These are phyloP conservation scores for Epinotia demarniana DNA, from an alignment of 2,888 invertebrate species.

Conservation along the genomic window DNA sequence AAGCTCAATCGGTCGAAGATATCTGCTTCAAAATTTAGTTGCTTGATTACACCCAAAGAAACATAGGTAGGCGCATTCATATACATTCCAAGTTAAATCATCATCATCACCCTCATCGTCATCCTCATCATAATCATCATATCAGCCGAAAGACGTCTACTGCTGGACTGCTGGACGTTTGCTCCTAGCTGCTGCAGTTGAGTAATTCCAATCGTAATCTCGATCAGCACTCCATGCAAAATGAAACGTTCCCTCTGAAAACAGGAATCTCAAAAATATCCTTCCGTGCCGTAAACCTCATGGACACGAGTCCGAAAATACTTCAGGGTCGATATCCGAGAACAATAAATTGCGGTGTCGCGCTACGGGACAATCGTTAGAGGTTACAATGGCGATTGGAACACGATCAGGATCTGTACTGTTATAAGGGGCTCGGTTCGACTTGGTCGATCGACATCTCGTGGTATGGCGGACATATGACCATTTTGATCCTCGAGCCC, in stretches of 20 bases:
- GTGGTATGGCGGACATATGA: not conserved
- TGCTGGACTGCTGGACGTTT: no score
- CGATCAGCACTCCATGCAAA: not conserved
- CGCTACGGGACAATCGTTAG: conserved; percentile 12
- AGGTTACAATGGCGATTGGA: not conserved
- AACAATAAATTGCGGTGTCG: conserved; percentile 11
- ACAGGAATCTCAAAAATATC: not conserved
- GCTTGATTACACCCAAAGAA: no score
- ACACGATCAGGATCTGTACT: not conserved
- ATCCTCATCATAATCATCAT: no score
- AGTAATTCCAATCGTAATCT: not conserved
- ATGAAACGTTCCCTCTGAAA: not conserved
- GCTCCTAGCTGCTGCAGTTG: no score
- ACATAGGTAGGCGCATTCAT: no score
- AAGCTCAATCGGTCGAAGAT: no score
- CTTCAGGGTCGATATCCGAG: conserved; percentile 8
- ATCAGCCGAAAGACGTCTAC: no score
- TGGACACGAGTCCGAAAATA: conserved; percentile 12
- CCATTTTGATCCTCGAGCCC: no score
- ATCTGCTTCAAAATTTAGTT: no score
- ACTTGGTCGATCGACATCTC: not conserved
- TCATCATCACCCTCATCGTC: no score
- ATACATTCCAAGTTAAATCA: no score
- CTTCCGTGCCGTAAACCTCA: not conserved
- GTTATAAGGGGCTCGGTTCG: not conserved